Conservation (phyloP, 1,140 invertebrate species). For the Drosophila simulans region DNA sequence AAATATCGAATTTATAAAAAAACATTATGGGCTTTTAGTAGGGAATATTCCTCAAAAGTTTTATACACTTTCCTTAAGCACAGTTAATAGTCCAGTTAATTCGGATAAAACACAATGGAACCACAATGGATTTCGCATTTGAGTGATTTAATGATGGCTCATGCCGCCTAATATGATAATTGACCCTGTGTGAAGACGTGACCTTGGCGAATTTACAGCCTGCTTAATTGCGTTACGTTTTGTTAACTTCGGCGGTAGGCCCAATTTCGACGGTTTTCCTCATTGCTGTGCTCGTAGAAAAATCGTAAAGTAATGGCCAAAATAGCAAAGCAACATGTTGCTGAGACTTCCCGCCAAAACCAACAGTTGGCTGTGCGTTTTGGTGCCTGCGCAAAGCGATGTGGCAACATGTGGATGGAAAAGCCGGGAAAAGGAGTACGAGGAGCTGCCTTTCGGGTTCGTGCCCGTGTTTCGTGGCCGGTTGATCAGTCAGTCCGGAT, state of each 20-base stretch:
- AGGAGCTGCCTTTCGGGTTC: conserved; percentile 19
- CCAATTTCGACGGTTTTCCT: conserved; percentile 44
- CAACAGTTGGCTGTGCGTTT: conserved; percentile 16
- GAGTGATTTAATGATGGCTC: conserved; percentile 37
- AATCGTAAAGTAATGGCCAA: conserved; percentile 13
- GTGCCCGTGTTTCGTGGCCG: conserved; percentile 30
- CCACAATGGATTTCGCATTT: conserved; percentile 12
- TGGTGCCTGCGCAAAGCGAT: conserved; percentile 57
- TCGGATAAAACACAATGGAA: background rate
- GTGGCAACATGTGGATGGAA: conserved; percentile 37
- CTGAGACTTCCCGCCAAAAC: conserved; percentile 66
- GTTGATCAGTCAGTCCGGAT: conserved; percentile 64
- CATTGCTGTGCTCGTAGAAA: conserved; percentile 15
- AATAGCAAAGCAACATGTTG: conserved; percentile 50
- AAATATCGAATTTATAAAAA: conserved; percentile 71
- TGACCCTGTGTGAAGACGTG: conserved; percentile 46
- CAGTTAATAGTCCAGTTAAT: background rate
- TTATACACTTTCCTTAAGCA: background rate
- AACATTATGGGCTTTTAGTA: background rate
- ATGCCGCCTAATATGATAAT: conserved; percentile 43
- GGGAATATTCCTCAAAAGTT: no score
- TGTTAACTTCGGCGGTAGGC: conserved; percentile 54
- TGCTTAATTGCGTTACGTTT: conserved; percentile 71
- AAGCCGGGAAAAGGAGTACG: conserved; percentile 11
- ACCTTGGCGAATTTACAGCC: conserved; percentile 62